Evolutionary conservation across 1,140 invertebrate species (phyloP), one percentile per base, ranked within the genome.

Genomic region (Arctopsyche grandis): DNA sequence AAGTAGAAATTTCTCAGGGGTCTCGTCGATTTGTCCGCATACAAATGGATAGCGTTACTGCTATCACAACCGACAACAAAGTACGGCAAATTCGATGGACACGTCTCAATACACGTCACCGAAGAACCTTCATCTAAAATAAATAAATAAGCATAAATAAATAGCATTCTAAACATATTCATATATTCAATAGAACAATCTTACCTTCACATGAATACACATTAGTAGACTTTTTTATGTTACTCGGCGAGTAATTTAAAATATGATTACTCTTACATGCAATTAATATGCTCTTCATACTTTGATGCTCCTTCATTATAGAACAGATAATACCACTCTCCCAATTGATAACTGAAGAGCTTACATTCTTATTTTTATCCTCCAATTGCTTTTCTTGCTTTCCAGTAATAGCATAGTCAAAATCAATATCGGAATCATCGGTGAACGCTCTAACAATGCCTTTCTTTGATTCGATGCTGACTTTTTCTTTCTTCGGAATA

Each of bases 1-100:
- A 56, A 78, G 4, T 58, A 58, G 46, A 81, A 81, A 43, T 75
- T 81, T 58, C 78, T 81, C 4, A 81, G 12, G 4, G 80, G 80
- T 46, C 24, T 77, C 0, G 22, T 19, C 10, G 38, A 26, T 75
- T 12, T 29, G 56, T 77, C 26, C 24, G 70, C 74, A 75, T 79
- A 81, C 26, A 81, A 78, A 21, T 81, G 78, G 0, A 79, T 66
- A 29, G 69, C 66, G 21, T 52, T 52, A 56, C 60, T 60, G n/a
- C 77, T 78, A 29, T 76, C 43, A 48, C 80, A 81, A n/a, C 77
- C 66, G 14, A 76, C 74, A 5, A 81, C 19, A 69, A 81, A 81
- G 24, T 79, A 79, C 9, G 74, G 69, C 29, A 79, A 44, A 22
- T 69, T 21, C 10, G 79, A 58, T 9, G 80, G 77, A 75, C 73